Base-by-base conservation (phyloP, 2,797 vertebrate species). In the Decapterus maruadsi region DNA sequence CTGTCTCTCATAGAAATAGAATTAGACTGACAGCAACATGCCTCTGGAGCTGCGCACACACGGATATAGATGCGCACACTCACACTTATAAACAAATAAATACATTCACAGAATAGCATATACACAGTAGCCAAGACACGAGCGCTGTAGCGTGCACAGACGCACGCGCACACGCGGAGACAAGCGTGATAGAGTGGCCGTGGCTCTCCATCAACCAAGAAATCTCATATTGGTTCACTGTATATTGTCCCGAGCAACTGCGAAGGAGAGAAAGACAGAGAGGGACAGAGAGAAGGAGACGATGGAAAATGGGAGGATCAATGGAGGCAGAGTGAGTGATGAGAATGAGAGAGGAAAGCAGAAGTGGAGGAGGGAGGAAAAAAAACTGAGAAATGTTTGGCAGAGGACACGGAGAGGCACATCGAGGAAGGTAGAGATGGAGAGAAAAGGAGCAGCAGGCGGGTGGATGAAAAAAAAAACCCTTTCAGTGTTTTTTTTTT, bases 11-110 rank as follows among this genome's bases (percentile, higher is more conserved):
- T 22, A 87, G 73, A 89, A 88, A 83, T 75, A 64, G 65, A 89
- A 88, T 87, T n/a, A 82, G 75, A 84, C 19, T 53, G 82, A 88
- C 84, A 81, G 84, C n/a, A 64, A 58, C 43, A 19, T 75, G 75
- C 78, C 77, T 64, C 80, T 56, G 64, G 68, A 77, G 58, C 66
- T 22, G 73, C 72, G 3, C 26, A 26, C 26, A 76, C 53, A 58
- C 16, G 59, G 46, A 80, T 60, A 74, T 16, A 78, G 31, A 75
- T 16, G n/a, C 43, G 38, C 62, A 64, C 48, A 65, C 29, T 36
- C n/a, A 60, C 42, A 43, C 65, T 22, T 31, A 56, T 43, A 75
- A n/a, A 57, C 56, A 80, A 67, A 80, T 58, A 84, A 42, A 82
- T 29, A 83, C 38, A 64, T 26, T 43, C 36, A 70, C 43, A 73